These are phyloP conservation scores for Ericerus pela DNA, from an alignment of 1,140 invertebrate genomes.

Conservation along the genomic window DNA sequence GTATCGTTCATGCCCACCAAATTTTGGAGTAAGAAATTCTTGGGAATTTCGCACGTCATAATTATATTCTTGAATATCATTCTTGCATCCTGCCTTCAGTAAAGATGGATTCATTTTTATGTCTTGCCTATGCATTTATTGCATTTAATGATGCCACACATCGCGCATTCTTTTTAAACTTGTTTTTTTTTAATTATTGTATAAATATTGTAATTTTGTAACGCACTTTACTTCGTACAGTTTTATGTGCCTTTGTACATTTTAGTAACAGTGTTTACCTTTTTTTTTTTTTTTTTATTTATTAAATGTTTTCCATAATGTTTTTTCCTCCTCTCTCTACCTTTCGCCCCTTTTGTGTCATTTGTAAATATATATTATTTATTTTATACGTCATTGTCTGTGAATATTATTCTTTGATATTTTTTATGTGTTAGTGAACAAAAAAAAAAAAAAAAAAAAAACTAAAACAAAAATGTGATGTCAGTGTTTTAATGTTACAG, in stretches of 20 bases:
- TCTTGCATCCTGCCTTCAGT: not conserved
- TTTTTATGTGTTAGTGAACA: constrained; percentile 10
- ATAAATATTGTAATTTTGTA: not conserved
- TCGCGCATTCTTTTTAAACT: not conserved
- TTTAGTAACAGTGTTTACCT: not conserved
- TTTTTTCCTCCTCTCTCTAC: too few species aligned
- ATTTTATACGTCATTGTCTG: not conserved
- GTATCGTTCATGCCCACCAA: too few species aligned
- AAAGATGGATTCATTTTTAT: not conserved
- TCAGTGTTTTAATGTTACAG: constrained; percentile 7
- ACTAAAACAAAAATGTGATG: too few species aligned
- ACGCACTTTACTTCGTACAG: constrained; percentile 3
- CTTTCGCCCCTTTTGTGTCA: too few species aligned
- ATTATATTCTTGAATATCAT: too few species aligned
- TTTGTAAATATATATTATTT: constrained; percentile 7
- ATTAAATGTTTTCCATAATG: too few species aligned
- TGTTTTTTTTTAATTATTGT: not conserved
- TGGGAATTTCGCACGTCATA: too few species aligned
- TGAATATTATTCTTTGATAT: constrained; percentile 5
- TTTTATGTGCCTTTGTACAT: constrained; percentile 11
- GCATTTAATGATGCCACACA: not conserved
- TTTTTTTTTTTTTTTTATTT: constrained; percentile 1
- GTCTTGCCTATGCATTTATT: not conserved
- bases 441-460: too few species aligned
- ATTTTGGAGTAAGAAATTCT: too few species aligned